phyloP scores from a whole-genome alignment of 2,113 vertebrate genomes.

The Etheostoma cragini region DNA sequence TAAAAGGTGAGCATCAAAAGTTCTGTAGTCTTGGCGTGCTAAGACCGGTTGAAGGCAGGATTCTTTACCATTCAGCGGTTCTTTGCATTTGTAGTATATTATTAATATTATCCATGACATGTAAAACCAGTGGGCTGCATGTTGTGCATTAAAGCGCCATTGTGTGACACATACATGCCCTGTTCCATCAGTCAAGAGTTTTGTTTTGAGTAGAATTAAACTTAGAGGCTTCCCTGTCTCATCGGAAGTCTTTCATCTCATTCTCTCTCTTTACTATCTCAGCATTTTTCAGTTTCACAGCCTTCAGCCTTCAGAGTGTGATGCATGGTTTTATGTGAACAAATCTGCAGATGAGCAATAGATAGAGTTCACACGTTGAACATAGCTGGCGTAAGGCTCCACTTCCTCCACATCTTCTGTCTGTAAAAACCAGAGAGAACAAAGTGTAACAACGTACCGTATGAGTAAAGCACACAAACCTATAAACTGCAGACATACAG shows the following conservation, averaged over 20 bases:
- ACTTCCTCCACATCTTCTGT: conserved; percentile 79
- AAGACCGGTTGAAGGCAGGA: background rate
- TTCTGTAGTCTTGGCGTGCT: background rate
- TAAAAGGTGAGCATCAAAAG: background rate
- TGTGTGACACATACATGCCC: conserved; percentile 38
- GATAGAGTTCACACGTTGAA: conserved; percentile 85
- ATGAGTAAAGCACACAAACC: background rate
- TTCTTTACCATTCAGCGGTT: background rate
- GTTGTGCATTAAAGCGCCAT: background rate
- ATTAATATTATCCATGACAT: conserved; percentile 34
- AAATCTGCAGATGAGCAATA: conserved; percentile 81
- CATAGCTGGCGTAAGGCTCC: conserved; percentile 83
- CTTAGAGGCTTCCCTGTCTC: conserved; percentile 20
- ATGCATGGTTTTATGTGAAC: conserved; percentile 52
- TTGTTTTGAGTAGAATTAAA: background rate
- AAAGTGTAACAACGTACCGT: background rate
- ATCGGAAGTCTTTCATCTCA: conserved; percentile 40
- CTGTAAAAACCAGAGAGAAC: conserved; percentile 36
- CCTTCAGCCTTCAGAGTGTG: background rate
- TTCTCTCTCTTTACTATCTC: conserved; percentile 33
- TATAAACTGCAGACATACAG: background rate
- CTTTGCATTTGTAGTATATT: conserved; percentile 17
- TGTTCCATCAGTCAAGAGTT: conserved; percentile 38
- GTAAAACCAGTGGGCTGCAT: conserved; percentile 27
- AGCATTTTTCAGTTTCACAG: conserved; percentile 52